Evolutionary conservation across 2,797 vertebrate species (phyloP).

Genomic region (Muraenolepis orangiensis): DNA sequence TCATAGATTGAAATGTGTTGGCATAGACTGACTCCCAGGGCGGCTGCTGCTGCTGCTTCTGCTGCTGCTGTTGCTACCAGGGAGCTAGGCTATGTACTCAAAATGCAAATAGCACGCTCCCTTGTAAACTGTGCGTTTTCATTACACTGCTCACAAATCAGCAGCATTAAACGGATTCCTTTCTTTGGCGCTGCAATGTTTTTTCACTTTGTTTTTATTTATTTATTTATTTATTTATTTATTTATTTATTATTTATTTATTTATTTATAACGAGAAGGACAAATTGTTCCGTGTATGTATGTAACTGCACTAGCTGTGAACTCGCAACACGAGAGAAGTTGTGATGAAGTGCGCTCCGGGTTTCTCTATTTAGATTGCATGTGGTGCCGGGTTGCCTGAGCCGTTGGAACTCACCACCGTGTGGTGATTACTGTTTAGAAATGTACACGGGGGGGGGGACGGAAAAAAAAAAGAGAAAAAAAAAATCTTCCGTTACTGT

Average conservation of each 20-base stretch:
- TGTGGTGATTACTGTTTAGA: slow-evolving; percentile 66
- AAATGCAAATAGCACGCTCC: slow-evolving; percentile 48
- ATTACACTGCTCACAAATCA: slow-evolving; percentile 64
- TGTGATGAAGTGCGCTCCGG: slow-evolving; percentile 45
- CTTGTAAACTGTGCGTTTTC: slow-evolving; percentile 64
- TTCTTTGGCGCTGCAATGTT: slow-evolving; percentile 47
- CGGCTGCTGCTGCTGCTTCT: slow-evolving; percentile 59
- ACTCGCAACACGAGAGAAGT: slow-evolving; percentile 41
- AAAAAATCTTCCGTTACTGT: slow-evolving; percentile 59
- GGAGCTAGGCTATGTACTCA: slow-evolving; percentile 53
- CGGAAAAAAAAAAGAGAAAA: no score
- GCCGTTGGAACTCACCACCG: slow-evolving; percentile 53
- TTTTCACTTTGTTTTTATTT: slow-evolving; percentile 23
- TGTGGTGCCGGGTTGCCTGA: slow-evolving; percentile 38
- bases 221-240: not conserved
- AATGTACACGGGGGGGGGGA: no score
- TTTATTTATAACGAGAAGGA: slow-evolving; percentile 30
- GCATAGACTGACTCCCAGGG: slow-evolving; percentile 60
- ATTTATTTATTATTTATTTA: slow-evolving; percentile 3
- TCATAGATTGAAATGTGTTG: slow-evolving; percentile 67
- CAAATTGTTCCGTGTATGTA: slow-evolving; percentile 50
- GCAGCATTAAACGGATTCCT: slow-evolving; percentile 53
- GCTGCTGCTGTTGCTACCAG: slow-evolving; percentile 59
- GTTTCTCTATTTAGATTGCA: slow-evolving; percentile 52
- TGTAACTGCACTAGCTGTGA: slow-evolving; percentile 46